Evolutionary conservation across 2,113 vertebrate species (phyloP).

Genomic region (Lontra canadensis): DNA sequence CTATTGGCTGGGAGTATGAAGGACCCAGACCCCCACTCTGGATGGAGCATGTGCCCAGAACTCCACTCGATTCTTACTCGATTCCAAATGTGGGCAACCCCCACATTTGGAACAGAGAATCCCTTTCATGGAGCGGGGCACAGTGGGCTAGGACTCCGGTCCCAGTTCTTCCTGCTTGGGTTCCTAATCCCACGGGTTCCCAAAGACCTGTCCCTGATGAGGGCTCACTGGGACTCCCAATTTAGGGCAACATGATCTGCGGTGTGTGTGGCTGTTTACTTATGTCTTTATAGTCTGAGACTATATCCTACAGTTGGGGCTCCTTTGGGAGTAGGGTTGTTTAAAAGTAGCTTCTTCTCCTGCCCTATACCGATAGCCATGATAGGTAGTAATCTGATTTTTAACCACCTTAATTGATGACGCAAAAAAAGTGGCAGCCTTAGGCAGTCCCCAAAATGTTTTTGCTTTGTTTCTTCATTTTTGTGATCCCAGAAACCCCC

Average conservation of each 20-base stretch:
- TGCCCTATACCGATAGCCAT: no score
- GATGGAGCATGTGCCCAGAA: neutral
- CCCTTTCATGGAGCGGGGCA: neutral
- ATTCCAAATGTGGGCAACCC: no score
- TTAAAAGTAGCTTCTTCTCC: neutral
- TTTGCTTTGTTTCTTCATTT: neutral
- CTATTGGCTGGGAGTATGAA: neutral
- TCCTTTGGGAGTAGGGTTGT: neutral
- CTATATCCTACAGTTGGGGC: neutral
- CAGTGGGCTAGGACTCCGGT: neutral
- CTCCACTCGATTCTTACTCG: no score
- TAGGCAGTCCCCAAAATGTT: neutral
- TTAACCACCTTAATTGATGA: neutral
- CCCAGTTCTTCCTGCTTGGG: neutral
- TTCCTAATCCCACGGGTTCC: neutral
- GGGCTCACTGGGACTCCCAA: neutral
- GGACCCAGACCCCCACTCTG: neutral
- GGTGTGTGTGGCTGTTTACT: fast-evolving
- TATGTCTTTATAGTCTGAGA: neutral
- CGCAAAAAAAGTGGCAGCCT: neutral
- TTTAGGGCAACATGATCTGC: neutral
- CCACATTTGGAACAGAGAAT: neutral
- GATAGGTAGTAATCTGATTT: neutral
- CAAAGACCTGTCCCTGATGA: no score
- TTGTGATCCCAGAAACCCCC: neutral